These are phyloP conservation scores for Zingel zingel DNA, from an alignment of 2,113 vertebrate species.

Conservation along the genomic window DNA sequence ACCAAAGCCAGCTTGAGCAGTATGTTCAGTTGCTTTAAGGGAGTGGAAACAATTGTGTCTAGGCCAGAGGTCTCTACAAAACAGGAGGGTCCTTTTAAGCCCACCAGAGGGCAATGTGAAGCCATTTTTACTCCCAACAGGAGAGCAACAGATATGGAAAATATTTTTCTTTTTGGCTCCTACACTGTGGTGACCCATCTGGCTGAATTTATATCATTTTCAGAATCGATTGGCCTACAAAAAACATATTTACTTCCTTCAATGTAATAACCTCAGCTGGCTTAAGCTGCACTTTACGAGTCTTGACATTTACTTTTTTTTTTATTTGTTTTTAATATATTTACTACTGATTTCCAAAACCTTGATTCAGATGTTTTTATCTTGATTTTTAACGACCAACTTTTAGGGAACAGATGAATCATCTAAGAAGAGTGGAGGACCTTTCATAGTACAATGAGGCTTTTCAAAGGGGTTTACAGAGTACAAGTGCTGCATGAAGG, in stretches of 20 bases:
- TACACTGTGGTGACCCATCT: not conserved
- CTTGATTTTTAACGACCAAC: too few relatives aligned
- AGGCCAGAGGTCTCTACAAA: slow-evolving; percentile 6
- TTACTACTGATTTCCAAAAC: not conserved
- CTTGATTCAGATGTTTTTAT: not conserved
- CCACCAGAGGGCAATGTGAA: slow-evolving; percentile 71
- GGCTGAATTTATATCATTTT: not conserved
- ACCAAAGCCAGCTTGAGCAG: not conserved
- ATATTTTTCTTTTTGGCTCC: not conserved
- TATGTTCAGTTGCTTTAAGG: not conserved
- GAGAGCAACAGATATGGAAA: not conserved
- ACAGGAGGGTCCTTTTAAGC: not conserved
- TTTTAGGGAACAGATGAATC: not conserved
- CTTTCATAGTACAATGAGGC: not conserved
- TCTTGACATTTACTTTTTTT: not conserved
- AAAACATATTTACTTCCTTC: not conserved
- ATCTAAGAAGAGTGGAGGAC: not conserved
- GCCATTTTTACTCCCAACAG: not conserved
- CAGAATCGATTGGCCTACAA: not conserved
- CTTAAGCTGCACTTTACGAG: not conserved
- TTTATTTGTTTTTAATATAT: not conserved
- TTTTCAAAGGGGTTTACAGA: not conserved
- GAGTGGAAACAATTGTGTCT: not conserved
- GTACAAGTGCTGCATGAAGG: not conserved
- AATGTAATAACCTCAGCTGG: not conserved